Evolutionary conservation across 2,888 invertebrate genomes (phyloP), one percentile per base, ranked within the genome.

Genomic region (Phrixothrix hirtus): DNA sequence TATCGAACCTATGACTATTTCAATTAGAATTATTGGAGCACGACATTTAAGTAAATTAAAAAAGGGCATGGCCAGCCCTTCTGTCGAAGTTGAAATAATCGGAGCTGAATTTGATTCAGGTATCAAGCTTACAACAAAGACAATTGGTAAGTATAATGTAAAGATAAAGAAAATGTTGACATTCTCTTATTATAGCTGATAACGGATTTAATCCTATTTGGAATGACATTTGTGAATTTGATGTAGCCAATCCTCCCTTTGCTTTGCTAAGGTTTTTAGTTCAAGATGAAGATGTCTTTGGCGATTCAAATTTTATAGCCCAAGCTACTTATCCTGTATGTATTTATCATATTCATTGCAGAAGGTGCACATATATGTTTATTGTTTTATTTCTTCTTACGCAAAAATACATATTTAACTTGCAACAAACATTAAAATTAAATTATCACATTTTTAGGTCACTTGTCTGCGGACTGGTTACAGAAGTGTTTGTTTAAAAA

Each of bases 241-340:
- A 86, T 27, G 81, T 96, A 7, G 76, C 78, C 9, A 92, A 89
- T 78, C 92, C 95, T 0, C 82, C 90, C 43, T 81, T 93, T 68
- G 92, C 95, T 0, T 75, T 96, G 36, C 76, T 94, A 36, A 81
- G 95, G 26, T 95, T 97, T 75, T 81, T 89, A 29, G 91, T 95
- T 0, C 89, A 93, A 75, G 95, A 95, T 75, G 96, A 95, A 74
- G 98, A 99, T 72, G 92, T 95, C 80, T 98, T 99, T 77, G 95
- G 95, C 0, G 97, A 97, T 68, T 90, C 88, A 7, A 95, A 95
- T 78, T 95, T 97, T 74, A 89, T 97, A 55, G 97, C 97, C 0
- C 98, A 99, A 78, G 93, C 94, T 29, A 92, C 93, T 7, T 95
- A 87, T 78, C 95, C 97, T 0, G 81, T 95, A 63, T 76, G 78